Percentiles rank a stretch among this genome's conserved stretches.
Evolutionary conservation across 2,113 vertebrate genomes (phyloP).

Genomic region (Menidia beryllina): DNA sequence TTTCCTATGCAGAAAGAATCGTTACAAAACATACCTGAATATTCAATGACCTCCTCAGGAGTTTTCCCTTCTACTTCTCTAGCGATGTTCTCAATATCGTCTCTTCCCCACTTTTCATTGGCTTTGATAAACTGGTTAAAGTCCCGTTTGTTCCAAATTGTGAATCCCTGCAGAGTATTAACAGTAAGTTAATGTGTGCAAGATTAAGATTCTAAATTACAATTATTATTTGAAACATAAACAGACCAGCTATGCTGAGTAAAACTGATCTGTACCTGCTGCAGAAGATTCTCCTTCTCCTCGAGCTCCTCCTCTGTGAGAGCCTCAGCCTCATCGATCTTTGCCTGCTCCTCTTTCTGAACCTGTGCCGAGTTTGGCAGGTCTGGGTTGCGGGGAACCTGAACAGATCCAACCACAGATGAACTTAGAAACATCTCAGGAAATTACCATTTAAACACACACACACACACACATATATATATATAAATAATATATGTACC

Average conservation of each 20-base stretch:
- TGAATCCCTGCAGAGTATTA: conserved; percentile 88
- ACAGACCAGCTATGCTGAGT: not conserved
- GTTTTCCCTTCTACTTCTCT: conserved; percentile 98
- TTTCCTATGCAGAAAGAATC: not conserved
- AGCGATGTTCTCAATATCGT: conserved; percentile 98
- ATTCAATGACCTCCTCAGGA: conserved; percentile 98
- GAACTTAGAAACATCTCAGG: not conserved
- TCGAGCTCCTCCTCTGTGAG: conserved; percentile 96
- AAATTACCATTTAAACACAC: not conserved
- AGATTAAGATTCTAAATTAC: not conserved
- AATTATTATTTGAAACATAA: not conserved
- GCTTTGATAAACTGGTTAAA: conserved; percentile 99
- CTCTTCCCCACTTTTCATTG: conserved; percentile 98
- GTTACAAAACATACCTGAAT: conserved; percentile 86
- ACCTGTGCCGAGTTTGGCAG: conserved; percentile 92
- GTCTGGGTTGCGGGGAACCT: conserved; percentile 97
- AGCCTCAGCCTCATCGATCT: conserved; percentile 96
- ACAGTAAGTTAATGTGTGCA: not conserved
- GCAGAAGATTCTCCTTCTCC: conserved; percentile 97
- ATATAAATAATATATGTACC: conserved; percentile 74
- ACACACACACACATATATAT: too few species aligned
- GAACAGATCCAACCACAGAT: conserved; percentile 1
- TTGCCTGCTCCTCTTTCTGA: conserved; percentile 96
- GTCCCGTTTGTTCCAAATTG: conserved; percentile 99
- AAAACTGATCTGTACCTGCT: conserved; percentile 84